Conservation (phyloP, 2,888 invertebrate species). For the Homarus gammarus region DNA sequence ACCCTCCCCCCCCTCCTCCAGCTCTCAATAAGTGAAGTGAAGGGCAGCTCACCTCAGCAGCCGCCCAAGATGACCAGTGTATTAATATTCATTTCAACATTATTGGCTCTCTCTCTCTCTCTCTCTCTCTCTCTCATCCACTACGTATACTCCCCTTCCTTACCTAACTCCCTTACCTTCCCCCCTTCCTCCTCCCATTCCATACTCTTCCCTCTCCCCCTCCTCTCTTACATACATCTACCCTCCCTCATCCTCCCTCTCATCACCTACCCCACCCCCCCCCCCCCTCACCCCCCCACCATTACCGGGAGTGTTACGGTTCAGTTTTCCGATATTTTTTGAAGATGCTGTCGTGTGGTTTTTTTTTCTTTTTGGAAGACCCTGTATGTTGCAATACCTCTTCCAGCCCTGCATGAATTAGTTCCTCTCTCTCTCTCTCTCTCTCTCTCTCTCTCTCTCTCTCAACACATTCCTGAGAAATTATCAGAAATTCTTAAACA, state of each 20-base stretch:
- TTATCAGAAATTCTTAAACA: neutral
- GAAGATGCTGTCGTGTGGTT: neutral
- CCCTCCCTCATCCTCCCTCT: neutral
- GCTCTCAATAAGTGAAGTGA: too few species aligned
- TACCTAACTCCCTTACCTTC: neutral
- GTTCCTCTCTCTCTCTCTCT: neutral
- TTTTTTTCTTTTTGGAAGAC: too few species aligned
- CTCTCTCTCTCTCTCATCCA: neutral
- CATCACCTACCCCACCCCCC: neutral
- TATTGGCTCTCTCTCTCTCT: neutral
- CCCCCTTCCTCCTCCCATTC: neutral
- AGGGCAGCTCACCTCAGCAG: too few species aligned
- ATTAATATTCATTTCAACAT: neutral
- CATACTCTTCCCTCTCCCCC: slow-evolving; percentile 18
- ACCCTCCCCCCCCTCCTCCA: too few species aligned
- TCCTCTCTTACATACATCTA: neutral
- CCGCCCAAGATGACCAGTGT: neutral
- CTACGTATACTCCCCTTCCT: neutral
- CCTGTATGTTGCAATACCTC: neutral
- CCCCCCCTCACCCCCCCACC: too few species aligned
- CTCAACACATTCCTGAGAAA: neutral
- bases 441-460: neutral
- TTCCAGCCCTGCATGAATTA: neutral
- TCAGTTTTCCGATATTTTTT: neutral
- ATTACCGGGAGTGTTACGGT: neutral